Conservation (phyloP, 2,113 vertebrate genomes). For the Gobius niger region DNA sequence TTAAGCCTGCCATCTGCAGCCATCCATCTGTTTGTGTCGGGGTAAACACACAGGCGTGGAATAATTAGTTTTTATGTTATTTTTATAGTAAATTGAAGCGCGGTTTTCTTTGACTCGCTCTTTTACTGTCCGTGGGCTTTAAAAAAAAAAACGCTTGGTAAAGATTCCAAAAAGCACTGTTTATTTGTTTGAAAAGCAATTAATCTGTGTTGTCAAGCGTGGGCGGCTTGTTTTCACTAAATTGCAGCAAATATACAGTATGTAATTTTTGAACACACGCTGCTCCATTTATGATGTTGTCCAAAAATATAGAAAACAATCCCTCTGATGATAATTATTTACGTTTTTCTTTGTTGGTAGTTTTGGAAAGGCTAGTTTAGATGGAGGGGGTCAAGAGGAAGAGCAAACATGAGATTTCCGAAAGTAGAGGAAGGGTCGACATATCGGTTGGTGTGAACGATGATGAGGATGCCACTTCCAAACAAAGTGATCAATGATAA, state of each 20-base stretch:
- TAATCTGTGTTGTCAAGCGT: background rate
- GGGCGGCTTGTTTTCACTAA: background rate
- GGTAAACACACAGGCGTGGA: background rate
- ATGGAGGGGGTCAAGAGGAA: too few relatives aligned
- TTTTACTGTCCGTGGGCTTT: background rate
- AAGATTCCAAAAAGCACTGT: background rate
- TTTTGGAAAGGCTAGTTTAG: too few relatives aligned
- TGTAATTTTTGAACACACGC: background rate
- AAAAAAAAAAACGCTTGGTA: background rate
- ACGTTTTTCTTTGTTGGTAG: too few relatives aligned
- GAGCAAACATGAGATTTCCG: too few relatives aligned
- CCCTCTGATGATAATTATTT: too few relatives aligned
- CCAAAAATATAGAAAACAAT: too few relatives aligned
- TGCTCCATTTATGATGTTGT: too few relatives aligned
- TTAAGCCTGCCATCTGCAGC: background rate
- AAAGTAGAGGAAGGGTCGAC: too few relatives aligned
- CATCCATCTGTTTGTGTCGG: slow-evolving; percentile 4
- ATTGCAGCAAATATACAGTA: background rate
- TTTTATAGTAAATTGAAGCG: background rate
- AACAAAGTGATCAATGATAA: too few relatives aligned
- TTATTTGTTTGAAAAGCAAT: background rate
- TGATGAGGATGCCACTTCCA: too few relatives aligned
- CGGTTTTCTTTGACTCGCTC: background rate
- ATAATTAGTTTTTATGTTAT: slow-evolving; percentile 3
- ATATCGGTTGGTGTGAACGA: too few relatives aligned